Percentiles rank a stretch among this genome's conserved stretches.
Conservation (phyloP, 92 coral and sea anemone species). For the Actinernus sp. region DNA sequence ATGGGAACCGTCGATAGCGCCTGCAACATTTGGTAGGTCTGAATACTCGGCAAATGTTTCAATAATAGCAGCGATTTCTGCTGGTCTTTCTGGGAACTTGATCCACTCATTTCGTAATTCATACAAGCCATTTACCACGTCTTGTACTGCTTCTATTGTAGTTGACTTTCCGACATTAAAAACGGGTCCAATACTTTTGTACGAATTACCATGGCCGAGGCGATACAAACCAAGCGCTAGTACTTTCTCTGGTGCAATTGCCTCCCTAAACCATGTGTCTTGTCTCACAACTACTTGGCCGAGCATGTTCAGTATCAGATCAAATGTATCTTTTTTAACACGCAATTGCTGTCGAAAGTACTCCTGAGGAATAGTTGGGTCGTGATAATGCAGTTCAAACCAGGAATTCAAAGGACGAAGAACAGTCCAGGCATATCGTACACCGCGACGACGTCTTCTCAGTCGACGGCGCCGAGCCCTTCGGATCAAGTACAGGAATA, state of each 20-base stretch:
- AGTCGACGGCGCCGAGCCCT: slow-evolving; percentile 29
- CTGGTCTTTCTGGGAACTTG: slow-evolving; percentile 46
- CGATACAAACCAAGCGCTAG: slow-evolving; percentile 46
- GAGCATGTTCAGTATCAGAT: slow-evolving; percentile 15
- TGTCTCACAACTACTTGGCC: slow-evolving; percentile 8
- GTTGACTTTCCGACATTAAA: too few relatives aligned
- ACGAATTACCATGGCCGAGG: slow-evolving; percentile 48
- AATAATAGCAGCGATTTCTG: slow-evolving; percentile 30
- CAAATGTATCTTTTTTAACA: slow-evolving; percentile 19
- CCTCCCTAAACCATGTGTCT: slow-evolving; percentile 34
- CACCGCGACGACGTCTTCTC: slow-evolving; percentile 26
- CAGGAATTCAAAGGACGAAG: slow-evolving; percentile 35
- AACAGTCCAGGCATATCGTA: slow-evolving; percentile 30
- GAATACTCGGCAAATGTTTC: slow-evolving; percentile 31
- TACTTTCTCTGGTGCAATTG: slow-evolving; percentile 22
- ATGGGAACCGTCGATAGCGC: too few relatives aligned
- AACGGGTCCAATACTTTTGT: too few relatives aligned
- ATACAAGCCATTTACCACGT: slow-evolving; percentile 33
- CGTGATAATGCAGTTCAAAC: too few relatives aligned
- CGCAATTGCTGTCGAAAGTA: too few relatives aligned
- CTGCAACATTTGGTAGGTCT: slow-evolving; percentile 27
- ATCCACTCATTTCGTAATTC: slow-evolving; percentile 15
- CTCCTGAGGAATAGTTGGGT: slow-evolving; percentile 31
- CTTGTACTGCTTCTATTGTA: too few relatives aligned
- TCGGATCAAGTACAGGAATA: slow-evolving; percentile 3